Conservation (phyloP, 2,888 invertebrate species). For the Sialis lutaria region DNA sequence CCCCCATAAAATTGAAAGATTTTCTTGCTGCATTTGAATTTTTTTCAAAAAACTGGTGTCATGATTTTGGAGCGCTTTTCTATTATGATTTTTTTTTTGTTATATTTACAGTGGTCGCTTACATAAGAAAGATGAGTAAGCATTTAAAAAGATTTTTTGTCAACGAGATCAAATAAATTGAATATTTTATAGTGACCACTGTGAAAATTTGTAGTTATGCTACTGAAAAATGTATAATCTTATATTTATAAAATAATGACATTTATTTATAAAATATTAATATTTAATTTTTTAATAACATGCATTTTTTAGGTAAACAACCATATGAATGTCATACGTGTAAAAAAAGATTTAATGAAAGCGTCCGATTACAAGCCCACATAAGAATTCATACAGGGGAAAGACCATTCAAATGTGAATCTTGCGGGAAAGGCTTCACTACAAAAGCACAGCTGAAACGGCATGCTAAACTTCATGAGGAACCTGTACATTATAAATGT, state of each 20-base stretch:
- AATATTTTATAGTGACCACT: too few species aligned
- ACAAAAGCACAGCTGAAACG: constrained; percentile 3
- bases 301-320: neutral
- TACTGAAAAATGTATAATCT: too few species aligned
- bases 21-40: too few species aligned
- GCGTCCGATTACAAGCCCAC: constrained; percentile 3
- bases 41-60: too few species aligned
- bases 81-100: too few species aligned
- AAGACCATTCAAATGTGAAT: constrained; percentile 4
- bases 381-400: constrained; percentile 2
- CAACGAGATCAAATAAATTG: too few species aligned
- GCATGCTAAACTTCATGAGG: neutral
- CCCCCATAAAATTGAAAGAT: too few species aligned
- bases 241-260: too few species aligned
- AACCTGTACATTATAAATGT: neutral
- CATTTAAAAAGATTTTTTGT: too few species aligned
- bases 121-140: neutral
- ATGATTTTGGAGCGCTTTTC: too few species aligned
- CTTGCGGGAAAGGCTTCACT: constrained; percentile 1
- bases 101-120: too few species aligned
- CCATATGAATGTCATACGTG: constrained; percentile 3
- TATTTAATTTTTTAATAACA: neutral
- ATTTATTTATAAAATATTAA: neutral
- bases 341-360: constrained; percentile 3
- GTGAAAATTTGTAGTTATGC: neutral